These are phyloP conservation scores for Drosophila birchii DNA, from an alignment of 2,888 invertebrate genomes.

Conservation along the genomic window DNA sequence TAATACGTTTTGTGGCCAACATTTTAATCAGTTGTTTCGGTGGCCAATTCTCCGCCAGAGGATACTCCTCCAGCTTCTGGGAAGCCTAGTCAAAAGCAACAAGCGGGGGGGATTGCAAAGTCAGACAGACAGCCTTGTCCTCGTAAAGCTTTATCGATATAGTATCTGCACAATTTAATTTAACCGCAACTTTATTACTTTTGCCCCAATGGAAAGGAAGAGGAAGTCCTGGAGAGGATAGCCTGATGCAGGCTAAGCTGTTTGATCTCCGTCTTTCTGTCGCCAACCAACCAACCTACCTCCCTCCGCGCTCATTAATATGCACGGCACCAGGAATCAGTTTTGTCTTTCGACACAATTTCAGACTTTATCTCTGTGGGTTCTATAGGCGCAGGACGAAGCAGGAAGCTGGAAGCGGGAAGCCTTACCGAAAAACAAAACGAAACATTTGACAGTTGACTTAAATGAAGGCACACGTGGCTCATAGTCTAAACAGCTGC, in stretches of 20 bases:
- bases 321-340: slow-evolving; percentile 73
- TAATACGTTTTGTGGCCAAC: slow-evolving; percentile 76
- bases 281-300: background rate
- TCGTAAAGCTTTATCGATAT: slow-evolving; percentile 68
- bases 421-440: slow-evolving; percentile 27
- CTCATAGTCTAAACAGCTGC: slow-evolving; percentile 71
- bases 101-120: no score
- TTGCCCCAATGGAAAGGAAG: slow-evolving; percentile 31
- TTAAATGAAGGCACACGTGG: slow-evolving; percentile 79
- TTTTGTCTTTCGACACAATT: slow-evolving; percentile 77
- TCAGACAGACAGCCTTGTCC: no score
- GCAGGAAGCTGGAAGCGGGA: background rate
- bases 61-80: no score
- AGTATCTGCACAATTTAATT: slow-evolving; percentile 78
- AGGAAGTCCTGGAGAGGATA: slow-evolving; percentile 17
- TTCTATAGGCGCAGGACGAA: background rate
- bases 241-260: slow-evolving; percentile 29
- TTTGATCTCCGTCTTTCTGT: slow-evolving; percentile 32
- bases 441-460: slow-evolving; percentile 59
- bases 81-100: no score
- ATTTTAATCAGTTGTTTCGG: slow-evolving; percentile 65
- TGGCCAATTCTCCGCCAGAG: background rate
- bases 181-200: slow-evolving; percentile 78
- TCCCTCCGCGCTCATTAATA: slow-evolving; percentile 65
- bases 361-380: slow-evolving; percentile 62